A percentile compares a stretch with the other conserved stretches of the same genome.
Evolutionary conservation across 2,113 vertebrate genomes (phyloP).

Genomic region (Willisornis vidua): DNA sequence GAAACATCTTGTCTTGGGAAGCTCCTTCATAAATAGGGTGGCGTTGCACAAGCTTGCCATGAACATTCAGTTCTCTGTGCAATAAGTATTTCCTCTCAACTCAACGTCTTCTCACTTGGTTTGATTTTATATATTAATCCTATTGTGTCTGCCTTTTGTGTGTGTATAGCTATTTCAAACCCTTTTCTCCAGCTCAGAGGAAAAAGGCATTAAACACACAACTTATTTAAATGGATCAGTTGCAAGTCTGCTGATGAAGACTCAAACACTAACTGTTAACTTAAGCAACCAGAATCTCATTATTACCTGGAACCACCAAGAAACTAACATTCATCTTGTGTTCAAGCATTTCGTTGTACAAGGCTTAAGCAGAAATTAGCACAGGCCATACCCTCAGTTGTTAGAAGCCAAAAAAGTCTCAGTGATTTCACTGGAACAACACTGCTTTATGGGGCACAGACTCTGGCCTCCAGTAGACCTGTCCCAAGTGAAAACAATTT

Average conservation of each 20-base stretch:
- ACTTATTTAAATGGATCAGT: neutral
- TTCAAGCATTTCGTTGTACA: neutral
- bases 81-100: neutral
- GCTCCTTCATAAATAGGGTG: neutral
- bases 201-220: neutral
- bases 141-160: neutral
- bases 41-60: accelerated
- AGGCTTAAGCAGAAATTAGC: neutral
- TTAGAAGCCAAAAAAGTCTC: neutral
- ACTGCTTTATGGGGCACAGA: neutral
- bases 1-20: neutral
- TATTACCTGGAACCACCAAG: neutral
- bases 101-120: neutral
- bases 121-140: neutral
- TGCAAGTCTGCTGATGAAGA: neutral
- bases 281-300: neutral
- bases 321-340: neutral
- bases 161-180: neutral
- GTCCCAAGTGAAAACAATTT: neutral
- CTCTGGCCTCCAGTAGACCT: neutral
- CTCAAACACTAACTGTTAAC: neutral
- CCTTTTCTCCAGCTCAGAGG: neutral
- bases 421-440: neutral
- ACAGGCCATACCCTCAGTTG: neutral
- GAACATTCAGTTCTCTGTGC: neutral